Base-by-base conservation (phyloP, 2,797 vertebrate genomes). In the Acestrorhynchus altus region DNA sequence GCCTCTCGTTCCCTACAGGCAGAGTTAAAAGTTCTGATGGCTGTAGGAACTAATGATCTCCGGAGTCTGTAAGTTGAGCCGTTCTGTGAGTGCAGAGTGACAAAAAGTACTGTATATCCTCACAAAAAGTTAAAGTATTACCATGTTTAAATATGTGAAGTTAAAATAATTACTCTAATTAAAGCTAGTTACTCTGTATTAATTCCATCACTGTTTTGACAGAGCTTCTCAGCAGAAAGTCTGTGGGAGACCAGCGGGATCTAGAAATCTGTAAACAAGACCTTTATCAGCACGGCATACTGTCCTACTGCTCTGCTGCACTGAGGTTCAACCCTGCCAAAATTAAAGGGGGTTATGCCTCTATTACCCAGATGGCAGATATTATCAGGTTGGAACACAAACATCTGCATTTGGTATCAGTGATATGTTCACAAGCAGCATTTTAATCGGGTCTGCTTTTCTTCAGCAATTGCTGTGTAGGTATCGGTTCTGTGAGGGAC, bases 381-480 rank as follows among this genome's bases (percentile, higher is more conserved):
- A 68, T 88, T 20, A 66, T 89, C n/a, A 85, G 88, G 88, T 89
- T 80, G 4, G 69, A 44, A 4, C 6, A 28, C 1, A 4, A 51
- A 12, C 11, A 1, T 42, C 52, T 22, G 4, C 2, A 0, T 61
- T 59, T 75, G n/a, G 20, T 65, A 28, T 15, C 39, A 15, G 2
- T 8, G 1, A 1, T 20, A 4, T 18, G 16, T 66, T 67, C 3
- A 54, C 24, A 22, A 18, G 4, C 35, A 28, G n/a, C 18, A n/a
- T 31, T 49, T 54, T 64, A 39, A 68, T 46, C 9, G 0, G 8
- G 31, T 67, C 15, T 40, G 2, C 67, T 57, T 59, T 24, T 46
- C 83, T 87, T 74, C 83, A 98, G 96, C 81, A 92, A 92, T 59
- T 96, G 95, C 83, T 98, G 96, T 89, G 94, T 97, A 46, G 96